Evolutionary conservation across 2,113 vertebrate species (phyloP).

Genomic region (Tragelaphus buxtoni): DNA sequence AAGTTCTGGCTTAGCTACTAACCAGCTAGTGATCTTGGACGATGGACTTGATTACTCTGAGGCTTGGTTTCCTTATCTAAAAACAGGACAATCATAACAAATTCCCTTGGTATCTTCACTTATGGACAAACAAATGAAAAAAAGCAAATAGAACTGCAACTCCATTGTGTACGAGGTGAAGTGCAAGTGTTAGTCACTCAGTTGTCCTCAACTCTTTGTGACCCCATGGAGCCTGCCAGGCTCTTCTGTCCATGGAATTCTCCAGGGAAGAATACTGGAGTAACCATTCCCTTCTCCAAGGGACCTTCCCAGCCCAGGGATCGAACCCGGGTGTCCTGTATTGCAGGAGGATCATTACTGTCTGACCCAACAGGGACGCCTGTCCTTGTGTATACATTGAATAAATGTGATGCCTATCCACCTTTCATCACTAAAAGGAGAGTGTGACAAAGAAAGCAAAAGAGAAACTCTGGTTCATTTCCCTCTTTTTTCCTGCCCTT

Average conservation of each 20-base stretch:
- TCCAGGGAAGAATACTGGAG: not conserved
- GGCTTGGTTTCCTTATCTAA: not conserved
- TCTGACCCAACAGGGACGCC: not conserved
- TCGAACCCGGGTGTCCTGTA: not conserved
- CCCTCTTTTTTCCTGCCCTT: too few relatives aligned
- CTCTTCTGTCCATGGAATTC: not conserved
- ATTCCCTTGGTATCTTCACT: not conserved
- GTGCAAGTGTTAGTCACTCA: not conserved
- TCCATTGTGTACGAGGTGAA: not conserved
- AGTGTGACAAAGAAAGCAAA: not conserved
- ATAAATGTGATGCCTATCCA: not conserved
- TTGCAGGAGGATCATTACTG: not conserved
- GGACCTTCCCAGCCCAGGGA: not conserved
- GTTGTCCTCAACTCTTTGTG: not conserved
- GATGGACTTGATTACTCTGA: not conserved
- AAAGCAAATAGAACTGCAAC: not conserved
- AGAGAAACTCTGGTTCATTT: not conserved
- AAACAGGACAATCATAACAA: not conserved
- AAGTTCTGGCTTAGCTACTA: not conserved
- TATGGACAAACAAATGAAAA: not conserved
- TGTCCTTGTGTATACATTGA: not conserved
- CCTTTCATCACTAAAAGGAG: not conserved
- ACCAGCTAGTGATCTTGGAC: not conserved
- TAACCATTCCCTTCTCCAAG: not conserved
- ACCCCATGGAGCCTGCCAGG: not conserved